phyloP scores from a whole-genome alignment of 2,797 vertebrate species.

The Prunella strophiata region DNA sequence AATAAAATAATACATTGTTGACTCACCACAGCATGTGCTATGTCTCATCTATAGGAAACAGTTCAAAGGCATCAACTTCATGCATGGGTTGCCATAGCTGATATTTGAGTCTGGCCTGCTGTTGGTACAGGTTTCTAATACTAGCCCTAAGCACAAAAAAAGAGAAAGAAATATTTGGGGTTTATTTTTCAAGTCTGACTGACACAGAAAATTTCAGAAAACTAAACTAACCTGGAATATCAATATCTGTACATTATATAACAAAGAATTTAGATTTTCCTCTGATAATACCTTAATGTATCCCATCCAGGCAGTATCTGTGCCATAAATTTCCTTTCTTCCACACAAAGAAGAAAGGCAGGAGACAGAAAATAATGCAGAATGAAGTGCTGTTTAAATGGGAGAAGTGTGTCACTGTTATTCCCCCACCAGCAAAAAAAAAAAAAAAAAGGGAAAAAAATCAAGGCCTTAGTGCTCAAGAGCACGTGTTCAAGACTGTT shows the following conservation, averaged over 20 bases:
- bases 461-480: background rate
- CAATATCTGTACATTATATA: background rate
- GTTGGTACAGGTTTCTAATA: slow-evolving; percentile 38
- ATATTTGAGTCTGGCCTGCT: slow-evolving; percentile 43
- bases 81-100: slow-evolving; percentile 62
- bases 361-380: background rate
- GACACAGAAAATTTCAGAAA: slow-evolving; percentile 11
- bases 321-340: background rate
- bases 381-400: background rate
- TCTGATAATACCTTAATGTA: background rate
- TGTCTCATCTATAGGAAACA: slow-evolving; percentile 71
- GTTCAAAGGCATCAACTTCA: slow-evolving; percentile 71
- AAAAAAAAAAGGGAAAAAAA: no score
- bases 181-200: slow-evolving; percentile 19
- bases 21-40: slow-evolving; percentile 70
- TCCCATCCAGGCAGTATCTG: background rate
- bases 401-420: background rate
- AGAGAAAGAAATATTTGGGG: background rate
- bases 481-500: background rate
- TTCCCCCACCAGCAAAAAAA: background rate
- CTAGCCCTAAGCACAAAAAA: slow-evolving; percentile 69
- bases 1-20: background rate
- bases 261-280: background rate
- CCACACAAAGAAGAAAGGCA: background rate
- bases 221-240: background rate